A percentile compares a stretch with the other conserved stretches of the same genome.
Conservation (phyloP, 2,797 vertebrate genomes). For the Sandelia bainsii region DNA sequence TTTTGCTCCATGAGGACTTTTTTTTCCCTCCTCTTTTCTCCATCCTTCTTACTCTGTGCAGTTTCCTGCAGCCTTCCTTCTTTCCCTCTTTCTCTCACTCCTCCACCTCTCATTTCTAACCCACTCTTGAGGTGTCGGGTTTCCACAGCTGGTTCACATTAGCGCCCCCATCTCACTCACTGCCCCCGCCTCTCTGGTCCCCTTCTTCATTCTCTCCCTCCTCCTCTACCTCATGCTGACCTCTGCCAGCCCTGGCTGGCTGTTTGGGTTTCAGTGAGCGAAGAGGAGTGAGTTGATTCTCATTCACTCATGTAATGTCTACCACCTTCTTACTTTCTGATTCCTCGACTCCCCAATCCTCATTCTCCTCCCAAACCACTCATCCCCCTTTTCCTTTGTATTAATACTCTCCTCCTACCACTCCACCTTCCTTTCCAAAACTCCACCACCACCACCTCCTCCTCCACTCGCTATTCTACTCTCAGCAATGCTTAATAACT, state of each 20-base stretch:
- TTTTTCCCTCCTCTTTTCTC: conserved; percentile 55
- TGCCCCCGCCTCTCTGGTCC: conserved; percentile 28
- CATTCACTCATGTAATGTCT: conserved; percentile 63
- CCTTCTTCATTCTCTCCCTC: conserved; percentile 39
- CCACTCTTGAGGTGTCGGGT: conserved; percentile 83
- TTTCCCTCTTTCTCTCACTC: conserved; percentile 73
- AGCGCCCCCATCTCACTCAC: conserved; percentile 72
- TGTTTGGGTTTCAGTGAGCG: conserved; percentile 59
- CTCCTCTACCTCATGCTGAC: conserved; percentile 76
- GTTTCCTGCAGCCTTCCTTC: conserved; percentile 66
- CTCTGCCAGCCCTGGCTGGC: conserved; percentile 72
- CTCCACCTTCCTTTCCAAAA: conserved; percentile 41
- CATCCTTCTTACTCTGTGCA: conserved; percentile 57
- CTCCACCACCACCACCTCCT: conserved; percentile 9
- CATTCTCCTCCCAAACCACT: conserved; percentile 20
- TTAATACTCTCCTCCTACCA: conserved; percentile 43
- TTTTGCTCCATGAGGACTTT: conserved; percentile 70
- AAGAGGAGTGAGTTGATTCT: conserved; percentile 49
- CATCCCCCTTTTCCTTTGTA: conserved; percentile 34
- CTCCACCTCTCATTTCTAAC: conserved; percentile 74
- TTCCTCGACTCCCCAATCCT: conserved; percentile 26
- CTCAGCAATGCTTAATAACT: conserved; percentile 78
- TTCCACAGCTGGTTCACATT: conserved; percentile 90
- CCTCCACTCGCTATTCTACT: conserved; percentile 56
- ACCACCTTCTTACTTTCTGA: conserved; percentile 41